Conservation (phyloP, 35 echinoderm and acorn worm species). For the Apostichopus japonicus region DNA sequence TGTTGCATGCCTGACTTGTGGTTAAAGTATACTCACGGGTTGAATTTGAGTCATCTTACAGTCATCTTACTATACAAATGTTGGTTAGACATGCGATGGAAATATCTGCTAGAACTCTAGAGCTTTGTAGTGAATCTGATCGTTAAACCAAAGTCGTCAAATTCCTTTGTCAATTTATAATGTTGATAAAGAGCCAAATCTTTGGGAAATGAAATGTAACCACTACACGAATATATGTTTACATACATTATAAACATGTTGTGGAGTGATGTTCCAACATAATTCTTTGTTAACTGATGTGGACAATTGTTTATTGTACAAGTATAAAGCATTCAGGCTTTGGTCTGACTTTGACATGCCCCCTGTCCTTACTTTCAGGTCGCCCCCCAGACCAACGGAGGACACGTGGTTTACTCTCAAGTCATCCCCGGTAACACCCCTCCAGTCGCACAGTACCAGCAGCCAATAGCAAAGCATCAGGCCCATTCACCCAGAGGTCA, state of each 20-base stretch:
- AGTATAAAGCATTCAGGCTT: too few relatives aligned
- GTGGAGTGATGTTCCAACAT: slow-evolving; percentile 39
- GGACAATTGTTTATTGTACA: too few relatives aligned
- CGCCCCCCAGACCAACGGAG: slow-evolving; percentile 25
- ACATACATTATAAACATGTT: neutral
- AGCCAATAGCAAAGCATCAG: slow-evolving; percentile 30
- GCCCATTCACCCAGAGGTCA: slow-evolving; percentile 26
- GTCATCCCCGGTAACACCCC: neutral
- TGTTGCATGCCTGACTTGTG: too few relatives aligned
- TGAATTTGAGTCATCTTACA: too few relatives aligned
- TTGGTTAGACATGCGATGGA: too few relatives aligned
- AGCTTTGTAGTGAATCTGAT: neutral
- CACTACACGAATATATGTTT: neutral
- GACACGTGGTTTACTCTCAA: slow-evolving; percentile 22
- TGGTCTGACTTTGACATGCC: too few relatives aligned
- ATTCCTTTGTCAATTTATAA: slow-evolving; percentile 32
- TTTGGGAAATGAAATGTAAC: slow-evolving; percentile 46
- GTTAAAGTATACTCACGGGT: too few relatives aligned
- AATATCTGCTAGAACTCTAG: too few relatives aligned
- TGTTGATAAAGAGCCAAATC: slow-evolving; percentile 48
- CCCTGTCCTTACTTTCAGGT: neutral
- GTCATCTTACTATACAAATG: too few relatives aligned
- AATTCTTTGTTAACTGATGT: neutral
- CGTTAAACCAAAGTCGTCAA: slow-evolving; percentile 49
- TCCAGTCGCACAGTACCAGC: slow-evolving; percentile 32